A percentile compares a stretch with the other conserved stretches of the same genome.
phyloP scores from a whole-genome alignment of 2,113 vertebrate genomes.

The Synodontis membranacea region DNA sequence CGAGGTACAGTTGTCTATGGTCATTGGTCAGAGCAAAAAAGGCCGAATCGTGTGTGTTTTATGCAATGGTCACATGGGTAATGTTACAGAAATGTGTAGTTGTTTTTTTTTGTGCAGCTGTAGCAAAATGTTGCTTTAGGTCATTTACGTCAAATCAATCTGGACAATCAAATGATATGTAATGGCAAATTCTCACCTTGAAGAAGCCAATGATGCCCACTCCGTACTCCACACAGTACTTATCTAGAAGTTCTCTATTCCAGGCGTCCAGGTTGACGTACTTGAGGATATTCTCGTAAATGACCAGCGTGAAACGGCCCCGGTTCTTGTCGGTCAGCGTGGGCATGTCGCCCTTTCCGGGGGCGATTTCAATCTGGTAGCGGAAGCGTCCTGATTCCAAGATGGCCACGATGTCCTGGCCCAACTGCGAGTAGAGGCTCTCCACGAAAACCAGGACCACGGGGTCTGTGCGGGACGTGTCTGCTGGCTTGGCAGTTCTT shows the following conservation, averaged over 20 bases:
- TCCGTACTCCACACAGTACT: slow-evolving; percentile 86
- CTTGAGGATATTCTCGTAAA: slow-evolving; percentile 89
- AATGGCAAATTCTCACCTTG: slow-evolving; percentile 70
- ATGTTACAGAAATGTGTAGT: background rate
- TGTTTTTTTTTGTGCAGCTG: background rate
- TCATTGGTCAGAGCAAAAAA: background rate
- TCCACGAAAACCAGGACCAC: slow-evolving; percentile 88
- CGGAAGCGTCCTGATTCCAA: slow-evolving; percentile 87
- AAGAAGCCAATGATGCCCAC: slow-evolving; percentile 89
- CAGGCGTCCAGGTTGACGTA: slow-evolving; percentile 88
- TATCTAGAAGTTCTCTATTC: slow-evolving; percentile 88
- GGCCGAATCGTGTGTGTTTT: background rate
- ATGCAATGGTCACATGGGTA: too few species aligned
- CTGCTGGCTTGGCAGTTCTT: slow-evolving; percentile 72
- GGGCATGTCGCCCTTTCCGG: slow-evolving; percentile 88
- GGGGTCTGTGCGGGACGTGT: slow-evolving; percentile 81
- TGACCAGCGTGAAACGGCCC: slow-evolving; percentile 82
- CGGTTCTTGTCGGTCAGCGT: slow-evolving; percentile 85
- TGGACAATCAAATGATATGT: background rate
- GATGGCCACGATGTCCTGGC: slow-evolving; percentile 89
- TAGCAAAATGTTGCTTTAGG: background rate
- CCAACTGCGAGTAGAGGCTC: slow-evolving; percentile 87
- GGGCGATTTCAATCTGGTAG: slow-evolving; percentile 86
- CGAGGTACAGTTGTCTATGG: background rate
- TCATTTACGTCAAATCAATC: background rate